These are phyloP conservation scores for Hapalemur alaotrensis DNA, from an alignment of 2,797 vertebrate genomes.

Conservation along the genomic window DNA sequence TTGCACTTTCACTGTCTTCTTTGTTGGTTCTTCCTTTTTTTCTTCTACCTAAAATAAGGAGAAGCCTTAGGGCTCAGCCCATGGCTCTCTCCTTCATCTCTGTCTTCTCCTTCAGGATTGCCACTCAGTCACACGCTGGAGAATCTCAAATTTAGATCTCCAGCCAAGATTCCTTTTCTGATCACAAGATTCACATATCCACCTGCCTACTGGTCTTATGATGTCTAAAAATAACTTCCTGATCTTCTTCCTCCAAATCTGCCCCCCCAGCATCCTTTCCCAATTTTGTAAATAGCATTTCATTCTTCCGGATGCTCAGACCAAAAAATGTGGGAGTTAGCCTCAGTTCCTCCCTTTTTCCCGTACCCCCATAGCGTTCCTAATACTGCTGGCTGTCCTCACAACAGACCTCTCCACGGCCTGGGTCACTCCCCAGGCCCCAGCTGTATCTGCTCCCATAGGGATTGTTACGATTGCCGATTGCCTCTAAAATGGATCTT, in stretches of 20 bases:
- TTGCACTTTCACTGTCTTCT: background rate
- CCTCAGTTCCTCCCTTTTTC: background rate
- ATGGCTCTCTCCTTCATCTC: background rate
- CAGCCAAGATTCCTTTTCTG: background rate
- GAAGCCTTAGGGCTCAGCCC: too few species aligned
- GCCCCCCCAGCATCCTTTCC: background rate
- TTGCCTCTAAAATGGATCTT: background rate
- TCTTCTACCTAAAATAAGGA: background rate
- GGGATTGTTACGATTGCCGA: background rate
- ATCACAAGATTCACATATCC: background rate
- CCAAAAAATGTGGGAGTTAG: background rate
- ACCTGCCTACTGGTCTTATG: background rate
- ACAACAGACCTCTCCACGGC: fast-evolving
- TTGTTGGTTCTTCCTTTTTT: background rate
- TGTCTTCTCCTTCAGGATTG: background rate
- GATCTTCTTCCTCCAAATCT: background rate
- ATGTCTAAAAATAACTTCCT: background rate
- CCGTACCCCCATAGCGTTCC: background rate
- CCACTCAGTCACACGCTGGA: background rate
- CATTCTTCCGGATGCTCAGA: background rate
- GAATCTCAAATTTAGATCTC: background rate
- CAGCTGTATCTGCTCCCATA: background rate
- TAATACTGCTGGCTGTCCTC: background rate
- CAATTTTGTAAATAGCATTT: background rate
- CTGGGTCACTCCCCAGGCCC: background rate